These are phyloP conservation scores for Ceyx melanurus DNA, from an alignment of 2,113 vertebrate species.

Conservation along the genomic window DNA sequence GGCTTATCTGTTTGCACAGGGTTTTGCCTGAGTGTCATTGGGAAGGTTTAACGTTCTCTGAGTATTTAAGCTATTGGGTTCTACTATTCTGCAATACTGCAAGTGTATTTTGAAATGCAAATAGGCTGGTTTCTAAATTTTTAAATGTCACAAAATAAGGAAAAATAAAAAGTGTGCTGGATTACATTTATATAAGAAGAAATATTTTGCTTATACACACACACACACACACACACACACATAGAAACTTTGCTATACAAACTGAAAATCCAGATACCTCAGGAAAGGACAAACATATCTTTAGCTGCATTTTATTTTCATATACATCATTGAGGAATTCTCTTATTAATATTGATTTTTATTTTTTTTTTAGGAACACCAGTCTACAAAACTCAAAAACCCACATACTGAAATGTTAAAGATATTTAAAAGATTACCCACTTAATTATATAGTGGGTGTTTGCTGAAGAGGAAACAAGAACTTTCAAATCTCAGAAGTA, in stretches of 20 bases:
- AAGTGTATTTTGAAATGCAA: background rate
- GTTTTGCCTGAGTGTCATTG: background rate
- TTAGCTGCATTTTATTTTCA: background rate
- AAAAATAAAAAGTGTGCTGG: background rate
- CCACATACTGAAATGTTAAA: background rate
- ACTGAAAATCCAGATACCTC: background rate
- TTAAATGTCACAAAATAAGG: background rate
- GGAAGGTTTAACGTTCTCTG: background rate
- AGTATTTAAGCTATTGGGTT: background rate
- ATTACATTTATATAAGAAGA: background rate
- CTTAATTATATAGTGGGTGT: background rate
- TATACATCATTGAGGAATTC: background rate
- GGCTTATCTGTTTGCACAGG: slow-evolving; percentile 56
- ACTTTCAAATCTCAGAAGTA: background rate
- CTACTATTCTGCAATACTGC: background rate
- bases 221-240: background rate
- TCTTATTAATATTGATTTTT: background rate
- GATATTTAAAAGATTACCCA: background rate
- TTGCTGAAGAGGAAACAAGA: background rate
- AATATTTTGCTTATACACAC: background rate
- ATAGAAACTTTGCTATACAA: background rate
- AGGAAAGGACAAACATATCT: background rate
- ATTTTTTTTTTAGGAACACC: background rate
- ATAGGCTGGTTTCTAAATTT: background rate
- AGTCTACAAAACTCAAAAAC: background rate